Evolutionary conservation across 2,888 invertebrate species (phyloP).

Genomic region (Zaprionus obscuricornis): DNA sequence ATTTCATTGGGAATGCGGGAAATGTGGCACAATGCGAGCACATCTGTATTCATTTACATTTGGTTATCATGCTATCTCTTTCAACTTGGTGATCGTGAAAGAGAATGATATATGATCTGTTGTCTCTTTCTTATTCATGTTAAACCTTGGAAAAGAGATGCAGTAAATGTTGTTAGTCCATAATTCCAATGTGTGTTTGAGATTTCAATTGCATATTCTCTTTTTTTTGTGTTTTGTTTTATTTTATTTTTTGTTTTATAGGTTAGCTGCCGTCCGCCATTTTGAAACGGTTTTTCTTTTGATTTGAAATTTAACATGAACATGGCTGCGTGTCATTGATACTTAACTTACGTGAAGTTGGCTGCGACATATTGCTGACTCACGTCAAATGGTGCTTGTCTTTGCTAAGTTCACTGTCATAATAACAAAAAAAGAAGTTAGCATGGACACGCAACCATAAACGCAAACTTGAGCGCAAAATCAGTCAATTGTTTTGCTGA

Average conservation of each 20-base stretch:
- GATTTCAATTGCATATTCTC: too few relatives aligned
- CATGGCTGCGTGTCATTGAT: slow-evolving; percentile 7
- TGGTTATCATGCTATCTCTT: slow-evolving; percentile 11
- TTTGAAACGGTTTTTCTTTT: slow-evolving; percentile 24
- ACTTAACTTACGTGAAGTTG: slow-evolving; percentile 18
- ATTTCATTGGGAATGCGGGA: not conserved
- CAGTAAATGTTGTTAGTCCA: too few relatives aligned
- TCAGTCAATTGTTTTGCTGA: not conserved
- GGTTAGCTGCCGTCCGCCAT: slow-evolving; percentile 32
- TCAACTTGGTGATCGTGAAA: slow-evolving; percentile 6
- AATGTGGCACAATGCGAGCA: too few relatives aligned
- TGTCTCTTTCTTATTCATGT: slow-evolving; percentile 31
- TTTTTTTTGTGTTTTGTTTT: too few relatives aligned
- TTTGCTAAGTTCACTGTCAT: not conserved
- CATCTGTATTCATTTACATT: too few relatives aligned
- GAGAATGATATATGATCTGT: slow-evolving; percentile 1
- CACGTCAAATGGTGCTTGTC: slow-evolving; percentile 10
- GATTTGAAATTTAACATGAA: slow-evolving; percentile 18
- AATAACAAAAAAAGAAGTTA: too few relatives aligned
- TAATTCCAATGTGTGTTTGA: too few relatives aligned
- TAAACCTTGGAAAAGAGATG: not conserved
- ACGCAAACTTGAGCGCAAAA: slow-evolving; percentile 10
- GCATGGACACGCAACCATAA: slow-evolving; percentile 8
- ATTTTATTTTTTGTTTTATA: too few relatives aligned
- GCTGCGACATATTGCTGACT: slow-evolving; percentile 16